Conservation (phyloP, 2,888 invertebrate species). For the Germaria angustata region DNA sequence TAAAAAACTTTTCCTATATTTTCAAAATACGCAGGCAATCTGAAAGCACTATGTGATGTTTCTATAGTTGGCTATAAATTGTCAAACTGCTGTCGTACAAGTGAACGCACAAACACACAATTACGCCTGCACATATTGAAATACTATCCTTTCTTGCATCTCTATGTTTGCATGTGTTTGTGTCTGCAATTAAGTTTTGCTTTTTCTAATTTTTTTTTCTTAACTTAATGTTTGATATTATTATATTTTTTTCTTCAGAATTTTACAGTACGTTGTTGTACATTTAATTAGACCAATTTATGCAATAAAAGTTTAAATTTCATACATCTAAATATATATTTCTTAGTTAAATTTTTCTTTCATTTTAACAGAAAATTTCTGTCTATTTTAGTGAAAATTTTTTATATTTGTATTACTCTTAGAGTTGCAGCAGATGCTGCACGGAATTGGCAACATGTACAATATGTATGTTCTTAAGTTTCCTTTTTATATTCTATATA, state of each 20-base stretch:
- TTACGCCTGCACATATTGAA: not conserved
- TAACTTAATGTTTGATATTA: too few species aligned
- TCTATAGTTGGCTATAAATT: not conserved
- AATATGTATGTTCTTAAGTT: conserved; percentile 22
- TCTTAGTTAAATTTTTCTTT: not conserved
- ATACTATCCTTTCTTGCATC: not conserved
- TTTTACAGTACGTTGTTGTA: conserved; percentile 49
- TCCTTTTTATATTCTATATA: not conserved
- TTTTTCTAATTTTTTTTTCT: not conserved
- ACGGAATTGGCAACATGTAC: conserved; percentile 1
- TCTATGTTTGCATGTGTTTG: not conserved
- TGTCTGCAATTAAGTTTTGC: conserved; percentile 18
- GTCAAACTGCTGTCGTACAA: not conserved
- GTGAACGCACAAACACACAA: too few species aligned
- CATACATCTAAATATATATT: not conserved
- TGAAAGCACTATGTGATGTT: not conserved
- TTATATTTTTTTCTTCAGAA: not conserved
- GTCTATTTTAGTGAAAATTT: conserved; percentile 59
- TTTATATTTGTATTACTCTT: conserved; percentile 8
- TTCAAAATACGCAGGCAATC: not conserved
- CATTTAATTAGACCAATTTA: conserved; percentile 66
- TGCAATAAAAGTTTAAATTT: conserved; percentile 62
- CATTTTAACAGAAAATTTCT: conserved; percentile 52
- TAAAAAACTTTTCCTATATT: not conserved
- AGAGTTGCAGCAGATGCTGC: conserved; percentile 10